Base-by-base conservation (phyloP, 2,888 invertebrate genomes). In the Melipona beecheii region DNA sequence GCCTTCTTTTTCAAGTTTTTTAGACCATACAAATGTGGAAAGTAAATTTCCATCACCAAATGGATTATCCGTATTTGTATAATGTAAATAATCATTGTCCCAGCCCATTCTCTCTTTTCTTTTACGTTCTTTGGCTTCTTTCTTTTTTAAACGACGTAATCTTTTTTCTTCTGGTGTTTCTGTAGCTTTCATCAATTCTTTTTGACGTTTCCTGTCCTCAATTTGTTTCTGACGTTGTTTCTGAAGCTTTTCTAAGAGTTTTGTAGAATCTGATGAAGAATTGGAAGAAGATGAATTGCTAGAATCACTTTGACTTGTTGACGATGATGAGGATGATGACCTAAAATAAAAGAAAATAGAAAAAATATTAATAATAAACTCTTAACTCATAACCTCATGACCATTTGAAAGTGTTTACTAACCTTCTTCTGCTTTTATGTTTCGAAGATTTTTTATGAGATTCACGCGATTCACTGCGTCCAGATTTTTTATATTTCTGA, bases 11-110 rank as follows among this genome's bases (percentile, higher is more conserved):
- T 99, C 97, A 70, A 99, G 95, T 94, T 99, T 99, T 95, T 99
- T 99, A 36, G 96, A 96, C 99, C 99, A 99, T 0, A 99, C 98
- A 95, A 99, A 99, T 0, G 98, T 98, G 54, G 99, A 97, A 9
- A 99, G 96, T 60, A 99, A 96, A 91, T 98, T 98, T 0, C 98
- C 98, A 95, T 99, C 99, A 0, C 99, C 99, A 94, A 99, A 99
- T 0, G 99, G 99, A 95, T 99, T 99, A 94, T 99, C 99, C 74
- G 98, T 97, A 94, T 99, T 99, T 0, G 99, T 99, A 93, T 99
- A 99, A 92, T 98, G 98, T 84, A 99, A 96, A 93, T 99, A 99
- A 94, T 99, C 99, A 87, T 97, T 98, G 94, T 99, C 99, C 99
- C 99, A 99, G 11, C 99, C 99, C 98, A 99, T 99, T 87, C 98